A percentile compares a stretch with the other conserved stretches of the same genome.
These are phyloP conservation scores for Ctenoplectra terminalis DNA, from an alignment of 1,140 invertebrate species.

Conservation along the genomic window DNA sequence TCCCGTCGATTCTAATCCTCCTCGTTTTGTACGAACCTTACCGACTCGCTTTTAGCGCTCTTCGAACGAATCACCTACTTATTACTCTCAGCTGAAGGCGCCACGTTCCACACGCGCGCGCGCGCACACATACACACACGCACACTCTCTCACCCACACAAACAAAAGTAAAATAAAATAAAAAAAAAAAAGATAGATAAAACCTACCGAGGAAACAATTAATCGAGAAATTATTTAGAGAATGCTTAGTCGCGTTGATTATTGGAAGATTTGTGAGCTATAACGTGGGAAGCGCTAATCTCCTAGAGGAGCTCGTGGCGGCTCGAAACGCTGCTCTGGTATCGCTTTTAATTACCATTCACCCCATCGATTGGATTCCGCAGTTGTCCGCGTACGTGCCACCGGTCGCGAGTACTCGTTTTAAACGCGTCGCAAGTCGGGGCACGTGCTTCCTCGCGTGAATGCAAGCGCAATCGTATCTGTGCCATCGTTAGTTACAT, in stretches of 20 bases:
- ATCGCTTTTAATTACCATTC: slow-evolving; percentile 57
- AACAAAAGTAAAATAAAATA: too few species aligned
- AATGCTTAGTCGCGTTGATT: neutral
- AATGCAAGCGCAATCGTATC: slow-evolving; percentile 27
- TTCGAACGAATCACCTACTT: neutral
- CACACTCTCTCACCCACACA: too few species aligned
- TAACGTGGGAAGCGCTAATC: slow-evolving; percentile 20
- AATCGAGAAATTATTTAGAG: neutral
- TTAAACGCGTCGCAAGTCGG: slow-evolving; percentile 8
- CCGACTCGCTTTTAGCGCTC: neutral
- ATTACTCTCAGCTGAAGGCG: neutral
- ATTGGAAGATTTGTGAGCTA: neutral
- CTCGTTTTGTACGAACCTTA: neutral
- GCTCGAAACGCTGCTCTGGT: slow-evolving; percentile 29
- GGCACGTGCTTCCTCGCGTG: slow-evolving; percentile 32
- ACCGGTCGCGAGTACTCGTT: slow-evolving; percentile 22
- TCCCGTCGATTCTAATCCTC: neutral
- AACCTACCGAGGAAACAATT: too few species aligned
- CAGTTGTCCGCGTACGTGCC: slow-evolving; percentile 22
- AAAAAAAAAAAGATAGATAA: too few species aligned
- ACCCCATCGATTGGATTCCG: slow-evolving; percentile 39
- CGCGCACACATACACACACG: neutral
- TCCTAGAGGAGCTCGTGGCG: slow-evolving; percentile 6
- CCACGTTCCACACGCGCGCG: neutral
- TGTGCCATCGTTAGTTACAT: slow-evolving; percentile 43